Conservation (phyloP, 2,797 vertebrate genomes). For the Acanthurus leucopareius region DNA sequence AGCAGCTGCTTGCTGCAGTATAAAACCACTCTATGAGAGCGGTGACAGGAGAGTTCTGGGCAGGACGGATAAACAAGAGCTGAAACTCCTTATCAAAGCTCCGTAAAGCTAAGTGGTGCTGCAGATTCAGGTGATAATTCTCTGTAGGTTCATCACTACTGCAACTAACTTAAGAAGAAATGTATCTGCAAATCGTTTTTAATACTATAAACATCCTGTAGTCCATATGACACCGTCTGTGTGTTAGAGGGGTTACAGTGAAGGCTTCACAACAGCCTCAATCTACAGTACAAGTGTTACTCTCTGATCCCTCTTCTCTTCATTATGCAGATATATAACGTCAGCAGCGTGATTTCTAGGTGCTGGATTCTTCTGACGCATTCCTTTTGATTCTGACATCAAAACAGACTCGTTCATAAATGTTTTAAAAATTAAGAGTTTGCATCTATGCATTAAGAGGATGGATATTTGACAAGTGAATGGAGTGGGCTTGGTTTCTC, state of each 20-base stretch:
- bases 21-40: background rate
- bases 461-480: slow-evolving; percentile 40
- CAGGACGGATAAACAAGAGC: background rate
- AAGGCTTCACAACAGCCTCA: slow-evolving; percentile 1
- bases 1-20: background rate
- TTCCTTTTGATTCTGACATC: slow-evolving; percentile 57
- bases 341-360: slow-evolving; percentile 45
- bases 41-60: background rate
- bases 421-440: slow-evolving; percentile 55
- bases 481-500: slow-evolving; percentile 26
- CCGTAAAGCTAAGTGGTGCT: background rate
- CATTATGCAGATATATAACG: slow-evolving; percentile 15
- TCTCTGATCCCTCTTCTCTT: slow-evolving; percentile 24
- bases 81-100: background rate
- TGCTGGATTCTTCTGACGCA: slow-evolving; percentile 26
- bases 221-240: background rate
- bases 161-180: background rate
- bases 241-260: background rate
- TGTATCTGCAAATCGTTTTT: background rate
- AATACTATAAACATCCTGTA: background rate
- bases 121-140: background rate
- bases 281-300: slow-evolving; percentile 10
- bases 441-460: slow-evolving; percentile 27
- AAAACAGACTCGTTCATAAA: slow-evolving; percentile 56
- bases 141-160: background rate